phyloP scores from a whole-genome alignment of 2,113 vertebrate genomes.

The Lagenorhynchus albirostris region DNA sequence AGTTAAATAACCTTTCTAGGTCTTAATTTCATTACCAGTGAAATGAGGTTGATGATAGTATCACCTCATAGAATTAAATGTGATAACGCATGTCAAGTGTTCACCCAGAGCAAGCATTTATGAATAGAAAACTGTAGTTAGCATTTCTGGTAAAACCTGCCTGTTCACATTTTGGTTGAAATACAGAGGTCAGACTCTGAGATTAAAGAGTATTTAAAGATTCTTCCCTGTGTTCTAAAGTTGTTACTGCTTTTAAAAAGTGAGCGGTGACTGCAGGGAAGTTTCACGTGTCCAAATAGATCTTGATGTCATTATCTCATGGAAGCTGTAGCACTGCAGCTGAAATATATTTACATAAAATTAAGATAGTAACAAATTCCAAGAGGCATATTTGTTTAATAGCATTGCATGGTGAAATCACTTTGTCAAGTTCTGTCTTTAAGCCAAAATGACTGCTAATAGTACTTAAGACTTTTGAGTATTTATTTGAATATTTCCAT shows the following conservation, averaged over 20 bases:
- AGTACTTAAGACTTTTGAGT: background rate
- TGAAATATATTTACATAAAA: conserved; percentile 5
- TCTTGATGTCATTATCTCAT: background rate
- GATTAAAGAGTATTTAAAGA: background rate
- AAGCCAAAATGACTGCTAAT: background rate
- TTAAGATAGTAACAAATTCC: background rate
- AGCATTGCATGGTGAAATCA: background rate
- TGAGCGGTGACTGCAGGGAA: background rate
- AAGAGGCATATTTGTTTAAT: background rate
- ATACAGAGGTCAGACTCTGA: background rate
- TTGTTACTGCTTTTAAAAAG: background rate
- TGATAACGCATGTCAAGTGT: background rate
- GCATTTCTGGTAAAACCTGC: background rate
- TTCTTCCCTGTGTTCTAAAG: background rate
- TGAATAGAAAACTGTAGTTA: background rate
- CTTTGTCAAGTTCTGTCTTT: conserved; percentile 9
- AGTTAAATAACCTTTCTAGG: background rate
- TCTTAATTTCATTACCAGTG: background rate
- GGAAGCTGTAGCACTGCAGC: background rate
- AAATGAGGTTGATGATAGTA: background rate
- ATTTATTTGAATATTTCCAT: conserved; percentile 26
- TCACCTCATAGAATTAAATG: background rate
- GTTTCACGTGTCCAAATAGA: background rate
- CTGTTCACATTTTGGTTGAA: background rate
- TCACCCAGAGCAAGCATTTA: background rate